phyloP scores from a whole-genome alignment of 2,113 vertebrate species.

The Mesoclemmys tuberculata region DNA sequence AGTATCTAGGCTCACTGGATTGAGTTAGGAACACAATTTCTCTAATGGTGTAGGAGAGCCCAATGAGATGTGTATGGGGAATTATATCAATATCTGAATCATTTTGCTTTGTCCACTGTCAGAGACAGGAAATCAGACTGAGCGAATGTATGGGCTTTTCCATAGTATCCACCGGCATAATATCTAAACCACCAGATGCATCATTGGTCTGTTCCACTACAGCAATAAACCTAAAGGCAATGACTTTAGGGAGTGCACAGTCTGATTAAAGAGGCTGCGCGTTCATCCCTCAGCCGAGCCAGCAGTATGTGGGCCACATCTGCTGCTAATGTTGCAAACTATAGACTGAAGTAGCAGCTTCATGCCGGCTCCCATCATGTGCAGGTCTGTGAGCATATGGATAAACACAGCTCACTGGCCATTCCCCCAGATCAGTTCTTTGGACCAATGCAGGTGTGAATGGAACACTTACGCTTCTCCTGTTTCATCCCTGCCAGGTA shows the following conservation, averaged over 20 bases:
- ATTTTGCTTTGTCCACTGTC: constrained; percentile 21
- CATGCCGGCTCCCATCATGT: accelerated
- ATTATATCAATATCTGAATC: constrained; percentile 16
- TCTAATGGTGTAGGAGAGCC: constrained; percentile 49
- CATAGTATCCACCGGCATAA: constrained; percentile 34
- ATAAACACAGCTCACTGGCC: accelerated
- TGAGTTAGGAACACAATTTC: constrained; percentile 53
- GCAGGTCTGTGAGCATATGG: accelerated
- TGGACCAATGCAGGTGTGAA: not conserved
- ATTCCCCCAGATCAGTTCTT: not conserved
- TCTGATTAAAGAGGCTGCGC: constrained; percentile 23
- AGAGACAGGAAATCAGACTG: constrained; percentile 42
- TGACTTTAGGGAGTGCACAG: constrained; percentile 18
- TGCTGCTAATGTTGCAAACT: accelerated
- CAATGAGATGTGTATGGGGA: not conserved
- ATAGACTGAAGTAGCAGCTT: not conserved
- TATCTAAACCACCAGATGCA: not conserved
- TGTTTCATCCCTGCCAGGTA: accelerated
- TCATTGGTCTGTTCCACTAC: not conserved
- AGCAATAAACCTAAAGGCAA: constrained; percentile 56
- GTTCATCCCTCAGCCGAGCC: not conserved
- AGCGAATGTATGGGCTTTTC: constrained; percentile 54
- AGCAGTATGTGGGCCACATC: not conserved
- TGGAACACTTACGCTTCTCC: not conserved
- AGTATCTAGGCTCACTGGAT: not conserved